Evolutionary conservation across 1,140 invertebrate genomes (phyloP), one percentile per base, ranked within the genome.

Genomic region (Zaprionus lachaisei): DNA sequence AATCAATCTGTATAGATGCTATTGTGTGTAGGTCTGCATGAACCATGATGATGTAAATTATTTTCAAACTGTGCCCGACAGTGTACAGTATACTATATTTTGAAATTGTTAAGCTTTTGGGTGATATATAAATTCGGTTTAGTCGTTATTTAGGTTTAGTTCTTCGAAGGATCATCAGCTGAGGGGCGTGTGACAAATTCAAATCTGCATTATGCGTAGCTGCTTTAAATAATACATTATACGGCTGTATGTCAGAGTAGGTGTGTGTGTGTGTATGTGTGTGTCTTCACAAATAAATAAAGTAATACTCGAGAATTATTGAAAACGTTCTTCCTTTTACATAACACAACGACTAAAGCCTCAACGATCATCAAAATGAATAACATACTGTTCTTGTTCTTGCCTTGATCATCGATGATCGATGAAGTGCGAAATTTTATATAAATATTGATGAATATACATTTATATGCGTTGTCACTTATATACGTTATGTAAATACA

Each of bases 111-210:
- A 38, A 51, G 51, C 71, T 49, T 24, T 65, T 74, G 67, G 67
- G 70, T 81, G 60, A 58, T 81, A 72, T 85, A 72, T 85, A 85
- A 85, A 85, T 85, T 85, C 83, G 83, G 83, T 79, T 85, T 85
- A 79, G 55, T 85, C 70, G 66, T 82, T 77, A 82, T 68, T 78
- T 78, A 62, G 68, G 31, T 77, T 69, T 69, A 41, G 12, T n/a
- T 41, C 15, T 11, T 22, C 51, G 2, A 67, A 66, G 9, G 20
- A 22, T 51, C 5, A 31, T 31, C 28, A 5, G 0, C 0, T 24
- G 47, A 66, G 58, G 26, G 22, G 63, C 60, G 22, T 56, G 51
- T 78, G 38, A 41, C 4, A 22, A 24, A 51, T 24, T 47, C 15
- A 12, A 37, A 12, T 5, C 9, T 34, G 9, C n/a, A 9, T 47